Base-by-base conservation (phyloP, 1,140 invertebrate species). In the Chymomyza costata region DNA sequence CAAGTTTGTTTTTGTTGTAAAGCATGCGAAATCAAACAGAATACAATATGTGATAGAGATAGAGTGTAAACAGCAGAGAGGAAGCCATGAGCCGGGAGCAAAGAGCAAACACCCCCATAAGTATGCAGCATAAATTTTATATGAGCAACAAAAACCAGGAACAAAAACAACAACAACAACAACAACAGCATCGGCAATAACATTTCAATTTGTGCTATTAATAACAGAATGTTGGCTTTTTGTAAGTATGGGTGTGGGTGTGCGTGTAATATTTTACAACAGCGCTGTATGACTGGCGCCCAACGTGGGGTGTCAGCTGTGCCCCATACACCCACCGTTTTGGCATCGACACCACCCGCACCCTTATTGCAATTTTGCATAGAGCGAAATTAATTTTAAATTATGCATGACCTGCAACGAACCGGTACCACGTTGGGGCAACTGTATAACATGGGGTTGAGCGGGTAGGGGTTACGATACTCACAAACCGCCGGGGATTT, bases 311-410 rank as follows among this genome's bases (percentile, higher is more conserved):
- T 28, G 5, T 5, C n/a, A n/a, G n/a, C n/a, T n/a, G n/a, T n/a
- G n/a, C n/a, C n/a, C n/a, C n/a, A n/a, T n/a, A n/a, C n/a, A n/a
- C n/a, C n/a, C n/a, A n/a, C n/a, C n/a, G n/a, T n/a, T n/a, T n/a
- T n/a, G n/a, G n/a, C n/a, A n/a, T n/a, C n/a, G 13, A 11, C 3
- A 15, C 16, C 6, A 11, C 25, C 11, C n/a, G 21, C n/a, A 19
- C 30, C 35, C 10, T 34, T 17, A 14, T 28, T 16, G 48, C 56
- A 50, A 73, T 73, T 73, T 63, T 49, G 59, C 69, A 71, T 73
- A 73, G 66, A 76, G 53, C 73, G 63, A 80, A 80, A 80, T 80
- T 80, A 80, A 80, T 80, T 80, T 80, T 80, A 80, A 80, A 80
- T 80, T 80, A 80, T 80, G 73, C 73, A 80, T 80, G 74, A 80